Evolutionary conservation across 2,888 invertebrate genomes (phyloP).

Genomic region (Drymonia ruficornis): DNA sequence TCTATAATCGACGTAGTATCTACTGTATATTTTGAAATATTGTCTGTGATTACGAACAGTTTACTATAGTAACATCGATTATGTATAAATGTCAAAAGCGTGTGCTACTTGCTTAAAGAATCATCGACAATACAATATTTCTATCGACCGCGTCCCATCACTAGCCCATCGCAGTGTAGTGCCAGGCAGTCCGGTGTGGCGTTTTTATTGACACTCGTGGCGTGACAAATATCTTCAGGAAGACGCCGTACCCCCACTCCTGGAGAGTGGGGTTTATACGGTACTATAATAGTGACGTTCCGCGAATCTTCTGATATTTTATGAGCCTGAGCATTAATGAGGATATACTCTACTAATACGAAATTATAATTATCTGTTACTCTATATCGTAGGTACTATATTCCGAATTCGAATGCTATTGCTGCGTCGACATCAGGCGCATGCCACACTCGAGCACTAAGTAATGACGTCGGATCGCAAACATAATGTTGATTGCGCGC

Average conservation of each 20-base stretch:
- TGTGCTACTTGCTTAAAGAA: too few species aligned
- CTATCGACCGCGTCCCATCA: conserved; percentile 41
- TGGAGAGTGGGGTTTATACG: conserved; percentile 31
- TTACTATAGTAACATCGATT: too few species aligned
- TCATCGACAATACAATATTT: conserved; percentile 14
- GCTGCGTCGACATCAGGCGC: too few species aligned
- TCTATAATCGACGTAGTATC: too few species aligned
- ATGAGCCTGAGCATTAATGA: neutral
- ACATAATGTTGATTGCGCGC: too few species aligned
- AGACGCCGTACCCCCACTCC: conserved; percentile 50
- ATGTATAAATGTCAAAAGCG: neutral
- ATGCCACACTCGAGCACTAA: too few species aligned
- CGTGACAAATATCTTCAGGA: conserved; percentile 80
- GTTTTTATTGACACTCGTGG: conserved; percentile 83
- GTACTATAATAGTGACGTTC: conserved; percentile 18
- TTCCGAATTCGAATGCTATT: too few species aligned
- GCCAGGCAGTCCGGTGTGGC: conserved; percentile 82
- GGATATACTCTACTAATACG: neutral
- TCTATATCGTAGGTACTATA: too few species aligned
- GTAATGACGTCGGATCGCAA: too few species aligned
- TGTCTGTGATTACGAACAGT: too few species aligned
- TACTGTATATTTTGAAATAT: too few species aligned
- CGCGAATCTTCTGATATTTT: conserved; percentile 5
- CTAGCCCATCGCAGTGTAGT: conserved; percentile 63
- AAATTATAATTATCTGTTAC: too few species aligned